Evolutionary conservation across 1,140 invertebrate species (phyloP), one percentile per base, ranked within the genome.

Genomic region (Armadillidium nasatum): DNA sequence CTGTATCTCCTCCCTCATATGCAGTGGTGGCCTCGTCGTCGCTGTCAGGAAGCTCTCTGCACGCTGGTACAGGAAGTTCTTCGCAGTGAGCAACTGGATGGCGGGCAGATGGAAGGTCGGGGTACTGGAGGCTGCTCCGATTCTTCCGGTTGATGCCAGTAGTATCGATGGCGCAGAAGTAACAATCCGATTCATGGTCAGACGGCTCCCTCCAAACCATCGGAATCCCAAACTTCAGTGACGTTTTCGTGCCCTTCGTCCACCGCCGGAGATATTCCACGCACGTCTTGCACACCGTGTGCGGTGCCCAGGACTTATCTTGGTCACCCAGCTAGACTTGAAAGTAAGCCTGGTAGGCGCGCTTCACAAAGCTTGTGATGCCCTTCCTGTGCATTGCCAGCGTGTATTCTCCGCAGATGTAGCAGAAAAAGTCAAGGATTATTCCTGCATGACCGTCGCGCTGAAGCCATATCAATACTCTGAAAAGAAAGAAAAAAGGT

Each of bases 371-470:
- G 22, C 22, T 43, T 71, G 22, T 71, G 22, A 15, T 71, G 69
- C 43, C 11, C 69, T 71, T 71, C 13, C 22, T 71, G 13, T 22
- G 60, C 60, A 66, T 11, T 71, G 21, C 22, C 69, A 71, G 69
- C 3, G 69, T 71, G 13, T 71, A 21, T 15, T 71, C 69, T 15
- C 69, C 69, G 21, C 22, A 71, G 69, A 71, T 71, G 69, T 71
- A 71, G 69, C 69, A 71, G 7, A 71, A 71, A 43, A 71, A 1
- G 69, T 71, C 69, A 71, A n/a, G 69, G 69, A 71, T 71, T 21
- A 71, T 71, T 71, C 69, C 69, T 71, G 69, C 69, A 71, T 71
- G 69, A 71, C 69, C 69, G 69, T 71, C 69, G 69, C 69, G 13
- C 69, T 43, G 15, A 71, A 15, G 13, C 22, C 69, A n/a, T 43